A percentile compares a stretch with the other conserved stretches of the same genome.
Conservation (phyloP, 2,113 vertebrate genomes). For the Merops nubicus region DNA sequence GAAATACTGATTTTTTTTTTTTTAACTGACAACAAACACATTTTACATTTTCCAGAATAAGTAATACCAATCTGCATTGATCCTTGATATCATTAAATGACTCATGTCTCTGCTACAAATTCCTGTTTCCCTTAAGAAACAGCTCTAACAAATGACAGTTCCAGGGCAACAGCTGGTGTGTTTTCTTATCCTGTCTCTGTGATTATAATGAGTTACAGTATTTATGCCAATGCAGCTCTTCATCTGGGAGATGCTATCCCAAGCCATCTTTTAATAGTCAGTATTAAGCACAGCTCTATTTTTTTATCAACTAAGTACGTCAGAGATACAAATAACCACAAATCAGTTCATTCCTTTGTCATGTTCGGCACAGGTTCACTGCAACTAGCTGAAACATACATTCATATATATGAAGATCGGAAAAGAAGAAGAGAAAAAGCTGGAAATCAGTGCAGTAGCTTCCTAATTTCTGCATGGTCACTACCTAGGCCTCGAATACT, state of each 20-base stretch:
- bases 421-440: neutral
- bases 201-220: neutral
- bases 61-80: neutral
- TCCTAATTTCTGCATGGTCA: neutral
- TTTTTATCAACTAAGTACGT: neutral
- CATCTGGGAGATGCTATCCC: neutral
- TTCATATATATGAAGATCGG: neutral
- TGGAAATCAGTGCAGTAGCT: neutral
- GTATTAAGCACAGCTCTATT: neutral
- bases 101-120: neutral
- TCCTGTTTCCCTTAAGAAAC: neutral
- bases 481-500: neutral
- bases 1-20: neutral
- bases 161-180: no score
- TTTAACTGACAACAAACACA: neutral
- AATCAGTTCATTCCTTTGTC: neutral
- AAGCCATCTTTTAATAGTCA: neutral
- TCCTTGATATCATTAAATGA: neutral
- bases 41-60: neutral
- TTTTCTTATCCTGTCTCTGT: neutral
- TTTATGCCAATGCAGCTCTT: neutral
- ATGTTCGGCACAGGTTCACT: neutral
- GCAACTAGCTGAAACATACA: neutral
- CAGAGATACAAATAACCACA: neutral
- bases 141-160: neutral